A percentile compares a stretch with the other conserved stretches of the same genome.
Conservation (phyloP, 2,797 vertebrate genomes). For the Nyctalus aviator region DNA sequence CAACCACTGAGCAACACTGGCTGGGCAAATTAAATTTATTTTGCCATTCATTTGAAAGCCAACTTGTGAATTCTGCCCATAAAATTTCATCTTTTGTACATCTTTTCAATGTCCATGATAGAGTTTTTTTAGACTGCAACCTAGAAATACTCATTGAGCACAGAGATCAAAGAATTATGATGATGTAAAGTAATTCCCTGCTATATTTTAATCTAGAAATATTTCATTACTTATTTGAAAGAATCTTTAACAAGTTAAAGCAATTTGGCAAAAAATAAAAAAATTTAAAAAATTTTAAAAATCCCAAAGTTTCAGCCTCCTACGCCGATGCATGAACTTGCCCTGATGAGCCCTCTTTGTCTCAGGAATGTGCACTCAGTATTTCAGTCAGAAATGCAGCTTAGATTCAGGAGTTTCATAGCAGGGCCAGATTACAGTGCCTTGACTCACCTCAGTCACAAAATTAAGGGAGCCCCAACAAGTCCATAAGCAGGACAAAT, state of each 20-base stretch:
- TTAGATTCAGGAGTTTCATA: background rate
- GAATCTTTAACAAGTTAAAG: background rate
- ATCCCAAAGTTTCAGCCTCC: background rate
- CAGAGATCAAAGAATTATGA: background rate
- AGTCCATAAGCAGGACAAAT: background rate
- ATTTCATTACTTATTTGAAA: background rate
- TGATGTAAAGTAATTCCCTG: background rate
- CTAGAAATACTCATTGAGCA: background rate
- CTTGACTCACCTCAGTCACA: background rate
- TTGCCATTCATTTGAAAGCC: background rate
- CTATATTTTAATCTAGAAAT: background rate
- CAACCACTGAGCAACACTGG: no score
- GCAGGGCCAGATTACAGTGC: background rate
- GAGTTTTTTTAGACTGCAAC: background rate
- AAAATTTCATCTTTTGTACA: background rate
- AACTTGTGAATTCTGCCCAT: background rate
- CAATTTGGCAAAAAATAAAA: background rate
- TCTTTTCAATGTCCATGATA: background rate
- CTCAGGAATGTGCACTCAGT: background rate
- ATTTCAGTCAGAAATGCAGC: background rate
- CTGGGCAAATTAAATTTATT: background rate
- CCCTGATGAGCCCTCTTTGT: no score
- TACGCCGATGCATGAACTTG: background rate
- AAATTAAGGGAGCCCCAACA: background rate
- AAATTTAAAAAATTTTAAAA: no score